Conservation (phyloP, 2,113 vertebrate species). For the Amphilophus citrinellus region DNA sequence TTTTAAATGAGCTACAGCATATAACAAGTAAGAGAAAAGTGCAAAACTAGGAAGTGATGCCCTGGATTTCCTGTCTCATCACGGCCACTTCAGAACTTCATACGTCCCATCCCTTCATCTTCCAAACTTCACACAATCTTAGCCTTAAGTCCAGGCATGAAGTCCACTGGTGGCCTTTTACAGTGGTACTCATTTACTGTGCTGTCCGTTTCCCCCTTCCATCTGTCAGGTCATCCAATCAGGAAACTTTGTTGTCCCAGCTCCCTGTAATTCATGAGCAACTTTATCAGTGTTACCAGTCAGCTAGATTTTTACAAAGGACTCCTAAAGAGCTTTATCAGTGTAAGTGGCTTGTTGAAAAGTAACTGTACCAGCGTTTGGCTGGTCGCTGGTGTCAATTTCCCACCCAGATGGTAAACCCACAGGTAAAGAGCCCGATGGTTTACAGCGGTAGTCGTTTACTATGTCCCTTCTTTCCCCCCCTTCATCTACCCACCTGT, state of each 20-base stretch:
- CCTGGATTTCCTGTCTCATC: not conserved
- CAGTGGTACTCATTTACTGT: constrained; percentile 28
- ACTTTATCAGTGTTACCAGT: not conserved
- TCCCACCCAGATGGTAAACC: constrained; percentile 37
- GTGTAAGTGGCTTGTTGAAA: constrained; percentile 54
- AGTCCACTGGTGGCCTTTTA: constrained; percentile 16
- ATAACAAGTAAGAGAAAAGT: not conserved
- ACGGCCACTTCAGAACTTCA: not conserved
- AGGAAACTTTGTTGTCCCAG: constrained; percentile 17
- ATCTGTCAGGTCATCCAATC: constrained; percentile 10
- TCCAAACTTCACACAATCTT: not conserved
- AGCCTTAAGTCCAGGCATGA: not conserved
- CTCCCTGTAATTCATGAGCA: constrained; percentile 7
- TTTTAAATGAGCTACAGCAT: not conserved
- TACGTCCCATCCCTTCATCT: constrained; percentile 12
- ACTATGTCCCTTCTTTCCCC: constrained; percentile 13
- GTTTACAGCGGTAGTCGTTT: constrained; percentile 47
- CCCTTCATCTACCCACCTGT: not conserved
- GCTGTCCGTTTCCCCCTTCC: not conserved
- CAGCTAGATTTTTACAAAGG: not conserved
- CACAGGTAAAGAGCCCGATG: constrained; percentile 35
- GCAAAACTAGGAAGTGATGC: not conserved
- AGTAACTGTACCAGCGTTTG: constrained; percentile 26
- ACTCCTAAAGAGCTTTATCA: constrained; percentile 23
- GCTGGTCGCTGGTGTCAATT: constrained; percentile 49